These are phyloP conservation scores for Galemys pyrenaicus DNA, from an alignment of 2,113 vertebrate species.

Conservation along the genomic window DNA sequence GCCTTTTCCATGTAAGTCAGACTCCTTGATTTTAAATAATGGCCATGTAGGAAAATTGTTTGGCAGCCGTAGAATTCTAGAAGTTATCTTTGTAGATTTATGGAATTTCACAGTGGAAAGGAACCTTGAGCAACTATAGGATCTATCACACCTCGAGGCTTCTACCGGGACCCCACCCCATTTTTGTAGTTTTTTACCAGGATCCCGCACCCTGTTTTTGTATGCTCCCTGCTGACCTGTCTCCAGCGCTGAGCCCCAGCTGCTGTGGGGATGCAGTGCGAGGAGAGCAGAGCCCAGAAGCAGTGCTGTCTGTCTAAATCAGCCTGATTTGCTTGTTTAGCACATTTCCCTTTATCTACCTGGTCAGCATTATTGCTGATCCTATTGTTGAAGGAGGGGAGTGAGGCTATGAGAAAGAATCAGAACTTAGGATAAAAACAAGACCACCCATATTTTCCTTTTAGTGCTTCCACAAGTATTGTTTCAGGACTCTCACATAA, in stretches of 20 bases:
- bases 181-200: too few relatives aligned
- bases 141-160: neutral
- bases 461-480: neutral
- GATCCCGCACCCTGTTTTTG: too few relatives aligned
- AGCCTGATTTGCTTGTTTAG: neutral
- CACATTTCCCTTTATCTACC: neutral
- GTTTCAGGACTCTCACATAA: slow-evolving; percentile 16
- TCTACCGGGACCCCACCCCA: too few relatives aligned
- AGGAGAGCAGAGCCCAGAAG: neutral
- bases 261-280: neutral
- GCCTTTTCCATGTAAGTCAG: neutral
- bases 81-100: slow-evolving; percentile 10
- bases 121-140: neutral
- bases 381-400: neutral
- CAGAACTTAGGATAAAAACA: neutral
- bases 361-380: neutral
- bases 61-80: neutral
- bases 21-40: slow-evolving; percentile 23
- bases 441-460: neutral
- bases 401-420: neutral
- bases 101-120: slow-evolving; percentile 1
- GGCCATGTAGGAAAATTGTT: neutral
- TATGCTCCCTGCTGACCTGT: neutral
- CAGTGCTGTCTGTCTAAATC: neutral
- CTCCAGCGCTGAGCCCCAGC: neutral